phyloP scores from a whole-genome alignment of 2,888 invertebrate species.

The Brenthis daphne region DNA sequence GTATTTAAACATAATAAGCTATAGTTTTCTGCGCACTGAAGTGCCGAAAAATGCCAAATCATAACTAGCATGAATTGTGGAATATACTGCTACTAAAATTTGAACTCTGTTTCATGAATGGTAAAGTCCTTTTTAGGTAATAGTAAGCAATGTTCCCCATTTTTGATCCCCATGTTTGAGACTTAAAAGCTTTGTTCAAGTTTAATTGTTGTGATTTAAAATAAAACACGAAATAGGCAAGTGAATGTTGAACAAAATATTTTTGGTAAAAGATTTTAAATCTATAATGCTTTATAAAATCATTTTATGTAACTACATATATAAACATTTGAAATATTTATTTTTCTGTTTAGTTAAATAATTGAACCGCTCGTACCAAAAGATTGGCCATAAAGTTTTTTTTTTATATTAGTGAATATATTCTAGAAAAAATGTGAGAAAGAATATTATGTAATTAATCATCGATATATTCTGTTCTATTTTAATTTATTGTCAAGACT shows the following conservation, averaged over 20 bases:
- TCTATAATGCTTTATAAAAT: no score
- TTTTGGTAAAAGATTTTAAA: neutral
- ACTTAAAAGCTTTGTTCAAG: slow-evolving; percentile 47
- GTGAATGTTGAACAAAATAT: slow-evolving; percentile 45
- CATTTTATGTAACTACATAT: no score
- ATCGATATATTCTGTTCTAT: no score
- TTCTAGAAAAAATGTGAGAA: no score
- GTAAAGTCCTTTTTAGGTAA: neutral
- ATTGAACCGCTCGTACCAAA: no score
- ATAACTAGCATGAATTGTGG: slow-evolving; percentile 21
- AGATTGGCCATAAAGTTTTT: no score
- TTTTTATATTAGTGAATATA: no score
- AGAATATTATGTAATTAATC: no score
- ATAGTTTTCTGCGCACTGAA: neutral
- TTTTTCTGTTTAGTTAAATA: no score
- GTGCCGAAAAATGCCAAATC: slow-evolving; percentile 15
- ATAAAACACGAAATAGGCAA: slow-evolving; percentile 57
- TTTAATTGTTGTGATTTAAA: slow-evolving; percentile 79
- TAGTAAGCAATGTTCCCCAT: neutral
- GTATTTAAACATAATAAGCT: slow-evolving; percentile 4
- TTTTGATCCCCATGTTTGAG: slow-evolving; percentile 31
- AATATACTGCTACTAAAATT: slow-evolving; percentile 3
- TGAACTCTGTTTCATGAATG: neutral
- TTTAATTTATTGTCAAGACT: no score
- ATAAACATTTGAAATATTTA: no score